Evolutionary conservation across 2,888 invertebrate species (phyloP), one percentile per base, ranked within the genome.

Genomic region (Dryadula phaetusa): DNA sequence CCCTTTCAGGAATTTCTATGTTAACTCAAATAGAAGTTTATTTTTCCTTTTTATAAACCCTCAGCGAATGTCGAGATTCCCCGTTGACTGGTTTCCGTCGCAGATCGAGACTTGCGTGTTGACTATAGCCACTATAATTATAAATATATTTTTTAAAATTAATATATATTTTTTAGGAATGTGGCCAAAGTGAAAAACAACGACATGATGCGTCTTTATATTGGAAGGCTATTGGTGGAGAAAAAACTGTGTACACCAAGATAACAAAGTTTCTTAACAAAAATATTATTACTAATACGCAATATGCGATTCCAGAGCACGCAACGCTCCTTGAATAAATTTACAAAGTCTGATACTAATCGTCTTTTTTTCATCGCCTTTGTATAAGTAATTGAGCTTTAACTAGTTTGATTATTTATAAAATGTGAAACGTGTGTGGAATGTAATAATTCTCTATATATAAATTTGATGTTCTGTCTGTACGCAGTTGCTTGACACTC

Each of bases 171-270:
- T 10, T 42, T 49, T 5, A 92, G 92, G 90, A 88, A 70, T 92
- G 92, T 72, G 90, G 90, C 0, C 89, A 88, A 75, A 78, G 78
- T 22, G 74, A 72, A 3, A 32, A 18, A 0, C 22, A 83, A 1
- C 84, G 84, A 0, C 63, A 40, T 0, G 77, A 83, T 0, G 86
- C 85, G 0, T 64, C 71, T 0, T 67, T 62, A 0, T 85, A 85
- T 73, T 92, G 91, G 91, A 75, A 76, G 5, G 69, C 76, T 0
- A 75, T 85, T 1, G 78, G 77, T 22, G 91, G 90, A 5, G 88
- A 89, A n/a, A 69, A 74, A 2, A 76, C 86, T 10, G 84, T 86
- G 12, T 67, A 77, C 12, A 78, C 83, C 0, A 83, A 85, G 28
- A 71, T 92, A 1, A 74, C 82, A 0, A 75, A 73, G 1, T 87